These are phyloP conservation scores for Atrichornis clamosus DNA, from an alignment of 2,113 vertebrate genomes.

Conservation along the genomic window DNA sequence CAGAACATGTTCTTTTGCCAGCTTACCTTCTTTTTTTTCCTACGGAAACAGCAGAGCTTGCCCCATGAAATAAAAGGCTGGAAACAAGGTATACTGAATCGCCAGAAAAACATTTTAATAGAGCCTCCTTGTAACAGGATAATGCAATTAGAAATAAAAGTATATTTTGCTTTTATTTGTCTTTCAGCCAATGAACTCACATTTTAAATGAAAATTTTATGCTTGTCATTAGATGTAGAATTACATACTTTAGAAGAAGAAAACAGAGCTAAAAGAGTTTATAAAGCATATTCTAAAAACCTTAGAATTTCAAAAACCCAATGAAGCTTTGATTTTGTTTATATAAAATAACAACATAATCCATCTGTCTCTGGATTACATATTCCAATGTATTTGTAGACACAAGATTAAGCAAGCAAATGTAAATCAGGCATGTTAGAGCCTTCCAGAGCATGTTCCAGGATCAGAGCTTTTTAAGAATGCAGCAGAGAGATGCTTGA, in stretches of 20 bases:
- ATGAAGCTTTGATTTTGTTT: background rate
- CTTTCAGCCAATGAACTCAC: background rate
- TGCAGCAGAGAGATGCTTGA: background rate
- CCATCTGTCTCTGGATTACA: background rate
- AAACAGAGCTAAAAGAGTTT: background rate
- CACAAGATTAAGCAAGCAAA: background rate
- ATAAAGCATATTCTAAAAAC: background rate
- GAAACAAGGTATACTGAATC: background rate
- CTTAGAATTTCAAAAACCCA: background rate
- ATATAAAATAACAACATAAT: rapidly evolving
- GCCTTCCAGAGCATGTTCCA: background rate
- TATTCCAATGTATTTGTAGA: background rate
- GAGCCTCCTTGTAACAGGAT: background rate
- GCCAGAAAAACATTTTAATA: conserved; percentile 43
- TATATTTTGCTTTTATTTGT: background rate
- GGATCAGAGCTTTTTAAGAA: background rate
- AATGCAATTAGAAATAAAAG: conserved; percentile 6
- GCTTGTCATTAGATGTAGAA: background rate
- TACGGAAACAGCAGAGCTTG: conserved; percentile 28
- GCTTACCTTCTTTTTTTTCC: background rate
- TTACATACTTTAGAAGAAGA: background rate
- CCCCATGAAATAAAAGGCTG: background rate
- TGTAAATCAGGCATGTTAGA: background rate
- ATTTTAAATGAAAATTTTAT: background rate
- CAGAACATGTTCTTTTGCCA: conserved; percentile 4